phyloP scores from a whole-genome alignment of 1,140 invertebrate species.

The Phortica variegata region DNA sequence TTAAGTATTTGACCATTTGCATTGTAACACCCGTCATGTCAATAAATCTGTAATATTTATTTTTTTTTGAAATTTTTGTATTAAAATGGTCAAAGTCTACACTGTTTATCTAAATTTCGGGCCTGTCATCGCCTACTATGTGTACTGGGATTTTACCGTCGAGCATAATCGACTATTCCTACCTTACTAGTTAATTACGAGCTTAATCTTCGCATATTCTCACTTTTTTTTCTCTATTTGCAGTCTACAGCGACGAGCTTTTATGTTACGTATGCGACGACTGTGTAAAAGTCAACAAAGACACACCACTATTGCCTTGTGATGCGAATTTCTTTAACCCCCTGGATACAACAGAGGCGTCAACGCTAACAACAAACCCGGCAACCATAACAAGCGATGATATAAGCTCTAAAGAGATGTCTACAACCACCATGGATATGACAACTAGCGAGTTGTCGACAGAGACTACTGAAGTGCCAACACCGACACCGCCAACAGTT shows the following conservation, averaged over 20 bases:
- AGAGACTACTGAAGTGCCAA: constrained; percentile 23
- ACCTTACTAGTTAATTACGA: too few species aligned
- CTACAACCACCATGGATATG: background rate
- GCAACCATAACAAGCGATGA: constrained; percentile 1
- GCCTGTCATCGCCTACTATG: too few species aligned
- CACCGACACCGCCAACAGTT: constrained; percentile 36
- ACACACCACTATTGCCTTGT: constrained; percentile 35
- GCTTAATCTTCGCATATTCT: background rate
- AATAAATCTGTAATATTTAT: too few species aligned
- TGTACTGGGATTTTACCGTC: too few species aligned
- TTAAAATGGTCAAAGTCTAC: too few species aligned
- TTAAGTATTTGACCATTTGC: too few species aligned
- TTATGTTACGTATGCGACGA: constrained; percentile 52
- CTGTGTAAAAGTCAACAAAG: constrained; percentile 23
- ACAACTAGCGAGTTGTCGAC: constrained; percentile 1
- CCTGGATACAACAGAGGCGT: constrained; percentile 34
- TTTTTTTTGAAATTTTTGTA: too few species aligned
- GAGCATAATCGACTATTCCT: too few species aligned
- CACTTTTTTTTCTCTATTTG: background rate
- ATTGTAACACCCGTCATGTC: too few species aligned
- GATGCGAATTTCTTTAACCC: constrained; percentile 43
- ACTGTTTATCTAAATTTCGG: too few species aligned
- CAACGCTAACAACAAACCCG: constrained; percentile 30
- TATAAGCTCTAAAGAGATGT: background rate
- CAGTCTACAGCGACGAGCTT: constrained; percentile 34